These are phyloP conservation scores for Chrysaora quinquecirrha DNA, from an alignment of 30 jellyfish, hydroid and myxozoan genomes.

Conservation along the genomic window DNA sequence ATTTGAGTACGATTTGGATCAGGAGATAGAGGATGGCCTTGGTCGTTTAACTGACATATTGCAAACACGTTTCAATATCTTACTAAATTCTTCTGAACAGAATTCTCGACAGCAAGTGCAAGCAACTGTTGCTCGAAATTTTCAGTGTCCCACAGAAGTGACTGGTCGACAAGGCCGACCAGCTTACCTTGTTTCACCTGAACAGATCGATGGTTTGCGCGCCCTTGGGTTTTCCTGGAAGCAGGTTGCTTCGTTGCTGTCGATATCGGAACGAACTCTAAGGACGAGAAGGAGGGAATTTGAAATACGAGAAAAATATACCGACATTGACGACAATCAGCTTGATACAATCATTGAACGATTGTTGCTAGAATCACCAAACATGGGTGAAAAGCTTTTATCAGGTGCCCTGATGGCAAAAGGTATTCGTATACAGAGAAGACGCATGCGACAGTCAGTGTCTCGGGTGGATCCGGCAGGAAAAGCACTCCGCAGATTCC, in stretches of 20 bases:
- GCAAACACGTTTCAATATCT: background rate
- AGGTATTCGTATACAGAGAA: constrained; percentile 29
- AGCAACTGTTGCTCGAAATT: background rate
- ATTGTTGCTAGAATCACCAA: constrained; percentile 18
- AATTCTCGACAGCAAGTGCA: background rate
- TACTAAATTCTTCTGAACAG: background rate
- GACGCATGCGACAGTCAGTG: constrained; percentile 29
- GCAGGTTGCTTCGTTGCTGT: constrained; percentile 10
- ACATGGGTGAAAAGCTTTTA: constrained; percentile 39
- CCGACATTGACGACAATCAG: constrained; percentile 17
- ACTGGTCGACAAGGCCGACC: constrained; percentile 33
- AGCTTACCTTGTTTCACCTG: background rate
- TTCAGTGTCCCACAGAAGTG: constrained; percentile 29
- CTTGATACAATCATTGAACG: constrained; percentile 16
- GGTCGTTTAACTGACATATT: background rate
- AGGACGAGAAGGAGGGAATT: constrained; percentile 1
- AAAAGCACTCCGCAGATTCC: constrained; percentile 31
- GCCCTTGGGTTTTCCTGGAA: constrained; percentile 24
- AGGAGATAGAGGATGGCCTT: constrained; percentile 5
- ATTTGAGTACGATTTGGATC: too few relatives aligned
- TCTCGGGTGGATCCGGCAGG: constrained; percentile 31
- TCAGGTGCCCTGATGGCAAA: constrained; percentile 49
- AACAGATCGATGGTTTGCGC: constrained; percentile 25
- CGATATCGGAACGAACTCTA: constrained; percentile 19
- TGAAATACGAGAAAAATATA: constrained; percentile 15